Evolutionary conservation across 2,888 invertebrate genomes (phyloP).

Genomic region (Ormyrus thymus): DNA sequence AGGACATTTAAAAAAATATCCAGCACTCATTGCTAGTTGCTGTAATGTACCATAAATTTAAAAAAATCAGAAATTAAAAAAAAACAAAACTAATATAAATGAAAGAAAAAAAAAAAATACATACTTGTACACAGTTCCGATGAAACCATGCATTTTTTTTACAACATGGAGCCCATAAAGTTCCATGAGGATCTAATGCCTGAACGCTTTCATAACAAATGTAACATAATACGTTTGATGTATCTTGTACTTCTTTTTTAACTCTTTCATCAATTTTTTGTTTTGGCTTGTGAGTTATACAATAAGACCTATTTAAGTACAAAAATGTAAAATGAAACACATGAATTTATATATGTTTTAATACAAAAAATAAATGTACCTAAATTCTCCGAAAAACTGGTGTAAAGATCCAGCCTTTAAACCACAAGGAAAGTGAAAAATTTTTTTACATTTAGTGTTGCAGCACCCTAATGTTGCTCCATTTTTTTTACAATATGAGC

Average conservation of each 20-base stretch:
- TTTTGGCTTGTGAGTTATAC: conserved; percentile 79
- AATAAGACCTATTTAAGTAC: conserved; percentile 78
- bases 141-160: conserved; percentile 86
- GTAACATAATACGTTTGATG: conserved; percentile 76
- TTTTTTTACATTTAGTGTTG: conserved; percentile 79
- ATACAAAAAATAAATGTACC: conserved; percentile 73
- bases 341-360: neutral
- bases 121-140: conserved; percentile 81
- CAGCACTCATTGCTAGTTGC: conserved; percentile 84
- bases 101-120: conserved; percentile 6
- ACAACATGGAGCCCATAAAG: conserved; percentile 86
- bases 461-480: conserved; percentile 87
- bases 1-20: conserved; percentile 90
- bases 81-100: neutral
- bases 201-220: conserved; percentile 83
- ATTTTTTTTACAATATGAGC: conserved; percentile 80
- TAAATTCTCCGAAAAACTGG: conserved; percentile 80
- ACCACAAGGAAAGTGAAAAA: conserved; percentile 88
- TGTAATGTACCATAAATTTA: conserved; percentile 70
- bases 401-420: conserved; percentile 79
- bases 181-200: conserved; percentile 73
- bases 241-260: conserved; percentile 59
- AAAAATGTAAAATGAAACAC: conserved; percentile 31
- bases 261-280: conserved; percentile 74
- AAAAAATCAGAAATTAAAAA: conserved; percentile 7